Conservation (phyloP, 1,140 invertebrate species). For the Sarcophaga bullata region DNA sequence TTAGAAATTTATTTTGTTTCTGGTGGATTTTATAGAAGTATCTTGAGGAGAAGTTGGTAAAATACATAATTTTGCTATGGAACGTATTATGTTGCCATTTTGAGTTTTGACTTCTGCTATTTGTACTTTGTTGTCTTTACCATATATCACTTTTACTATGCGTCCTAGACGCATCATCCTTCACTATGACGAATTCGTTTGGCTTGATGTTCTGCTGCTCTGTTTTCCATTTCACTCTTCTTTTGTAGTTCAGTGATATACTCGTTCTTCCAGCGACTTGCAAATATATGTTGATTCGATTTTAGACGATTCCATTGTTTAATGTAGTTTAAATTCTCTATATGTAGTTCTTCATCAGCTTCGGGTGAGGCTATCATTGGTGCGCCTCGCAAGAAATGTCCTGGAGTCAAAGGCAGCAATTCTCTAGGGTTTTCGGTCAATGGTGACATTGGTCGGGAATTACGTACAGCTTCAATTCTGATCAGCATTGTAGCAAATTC, state of each 20-base stretch:
- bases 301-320: neutral
- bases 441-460: neutral
- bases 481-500: neutral
- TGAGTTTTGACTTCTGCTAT: slow-evolving; percentile 44
- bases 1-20: too few species aligned
- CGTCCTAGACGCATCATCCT: slow-evolving; percentile 51
- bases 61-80: neutral
- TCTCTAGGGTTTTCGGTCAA: neutral
- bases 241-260: slow-evolving; percentile 9
- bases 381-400: neutral
- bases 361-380: too few species aligned
- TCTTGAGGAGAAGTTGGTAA: neutral
- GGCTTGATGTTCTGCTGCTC: neutral
- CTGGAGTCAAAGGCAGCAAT: neutral
- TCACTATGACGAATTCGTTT: neutral
- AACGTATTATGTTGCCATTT: neutral
- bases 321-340: neutral
- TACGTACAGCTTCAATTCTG: neutral
- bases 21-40: too few species aligned
- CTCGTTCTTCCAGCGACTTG: slow-evolving; percentile 21
- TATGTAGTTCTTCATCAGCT: neutral
- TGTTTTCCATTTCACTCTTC: neutral
- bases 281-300: neutral
- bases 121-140: slow-evolving; percentile 58
- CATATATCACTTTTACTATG: slow-evolving; percentile 57